Conservation (phyloP, 2,888 invertebrate species). For the Epsilonema sp. region DNA sequence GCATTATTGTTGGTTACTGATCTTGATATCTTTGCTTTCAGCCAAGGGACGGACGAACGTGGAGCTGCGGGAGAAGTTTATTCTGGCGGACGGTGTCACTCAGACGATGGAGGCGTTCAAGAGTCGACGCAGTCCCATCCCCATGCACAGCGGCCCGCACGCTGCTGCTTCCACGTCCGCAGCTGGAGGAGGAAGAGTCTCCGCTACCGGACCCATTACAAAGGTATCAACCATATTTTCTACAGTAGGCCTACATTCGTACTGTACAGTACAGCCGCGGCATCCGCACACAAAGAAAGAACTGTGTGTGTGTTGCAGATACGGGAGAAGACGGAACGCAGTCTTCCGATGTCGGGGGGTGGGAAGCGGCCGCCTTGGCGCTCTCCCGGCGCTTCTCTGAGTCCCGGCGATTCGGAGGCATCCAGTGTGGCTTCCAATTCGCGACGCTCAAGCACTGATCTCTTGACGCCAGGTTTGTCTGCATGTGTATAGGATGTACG, state of each 20-base stretch:
- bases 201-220: too few relatives aligned
- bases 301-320: too few relatives aligned
- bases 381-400: background rate
- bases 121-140: conserved; percentile 36
- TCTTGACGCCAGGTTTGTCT: too few relatives aligned
- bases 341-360: conserved; percentile 69
- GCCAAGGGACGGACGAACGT: conserved; percentile 99
- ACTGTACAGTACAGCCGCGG: too few relatives aligned
- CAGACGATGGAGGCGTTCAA: conserved; percentile 98
- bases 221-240: too few relatives aligned
- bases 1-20: too few relatives aligned
- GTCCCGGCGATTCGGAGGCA: background rate
- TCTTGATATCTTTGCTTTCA: too few relatives aligned
- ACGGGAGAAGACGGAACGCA: conserved; percentile 70
- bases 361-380: background rate
- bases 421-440: background rate
- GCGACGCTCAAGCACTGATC: background rate
- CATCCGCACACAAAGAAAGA: too few relatives aligned
- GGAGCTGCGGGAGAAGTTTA: conserved; percentile 96
- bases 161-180: too few relatives aligned
- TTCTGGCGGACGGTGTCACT: conserved; percentile 89
- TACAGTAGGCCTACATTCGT: too few relatives aligned
- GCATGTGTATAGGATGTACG: too few relatives aligned
- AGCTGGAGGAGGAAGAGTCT: too few relatives aligned
- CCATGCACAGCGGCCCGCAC: background rate